A percentile compares a stretch with the other conserved stretches of the same genome.
Conservation (phyloP, 2,888 invertebrate genomes). For the Andrena flavipes region DNA sequence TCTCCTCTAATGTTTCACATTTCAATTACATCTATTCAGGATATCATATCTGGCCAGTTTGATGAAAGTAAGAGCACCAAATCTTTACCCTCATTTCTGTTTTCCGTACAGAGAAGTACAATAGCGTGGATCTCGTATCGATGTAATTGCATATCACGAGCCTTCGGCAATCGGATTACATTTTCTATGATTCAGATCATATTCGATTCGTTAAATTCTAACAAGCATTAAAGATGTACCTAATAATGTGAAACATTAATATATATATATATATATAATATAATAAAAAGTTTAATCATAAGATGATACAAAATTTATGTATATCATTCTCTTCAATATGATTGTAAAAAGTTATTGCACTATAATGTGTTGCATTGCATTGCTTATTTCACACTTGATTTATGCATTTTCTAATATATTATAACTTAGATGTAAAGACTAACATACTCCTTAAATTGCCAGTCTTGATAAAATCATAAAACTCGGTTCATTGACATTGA, state of each 20-base stretch:
- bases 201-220: not conserved
- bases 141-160: not conserved
- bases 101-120: not conserved
- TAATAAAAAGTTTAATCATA: not conserved
- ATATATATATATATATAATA: not conserved
- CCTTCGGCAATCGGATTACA: not conserved
- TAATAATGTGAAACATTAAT: not conserved
- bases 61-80: not conserved
- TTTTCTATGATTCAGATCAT: not conserved
- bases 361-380: conserved; percentile 18
- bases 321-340: not conserved
- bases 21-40: conserved; percentile 3
- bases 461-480: conserved; percentile 2
- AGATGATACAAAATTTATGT: not conserved
- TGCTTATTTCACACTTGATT: not conserved
- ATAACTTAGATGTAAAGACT: not conserved
- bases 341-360: not conserved
- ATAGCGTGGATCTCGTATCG: not conserved
- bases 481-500: conserved; percentile 12
- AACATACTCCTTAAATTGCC: not conserved
- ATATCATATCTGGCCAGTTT: not conserved
- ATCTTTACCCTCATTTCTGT: not conserved
- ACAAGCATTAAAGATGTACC: not conserved
- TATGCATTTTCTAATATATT: conserved; percentile 8
- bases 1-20: conserved; percentile 9